Base-by-base conservation (phyloP, 2,113 vertebrate genomes). In the Notiomystis cincta region DNA sequence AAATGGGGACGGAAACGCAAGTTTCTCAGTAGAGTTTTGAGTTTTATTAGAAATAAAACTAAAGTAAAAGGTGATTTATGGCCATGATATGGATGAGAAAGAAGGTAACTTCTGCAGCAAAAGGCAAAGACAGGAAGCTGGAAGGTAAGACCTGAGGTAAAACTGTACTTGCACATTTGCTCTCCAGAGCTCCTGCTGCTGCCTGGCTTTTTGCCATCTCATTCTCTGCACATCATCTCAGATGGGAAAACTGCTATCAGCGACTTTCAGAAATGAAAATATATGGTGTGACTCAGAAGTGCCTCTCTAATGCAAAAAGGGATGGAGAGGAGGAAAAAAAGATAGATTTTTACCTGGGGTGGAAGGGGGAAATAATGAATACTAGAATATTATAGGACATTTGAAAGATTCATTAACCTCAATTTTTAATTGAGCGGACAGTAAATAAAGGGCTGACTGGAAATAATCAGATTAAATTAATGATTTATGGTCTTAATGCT, bases 251-350 rank as follows among this genome's bases (percentile, higher is more conserved):
- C 50, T 45, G 33, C 83, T 93, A 88, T 90, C 79, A 97, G 79
- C 13, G 15, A 95, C 75, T 93, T 97, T 96, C 91, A 81, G 93
- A 83, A 82, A 70, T 80, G 90, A 97, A 95, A 96, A 93, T 96
- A 88, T 51, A 88, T 83, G 58, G 58, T 62, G 71, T 69, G 79
- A 90, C 62, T 96, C 93, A 96, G 37, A 89, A 77, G 14, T 17
- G 86, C 15, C 58, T 87, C 70, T 71, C 66, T 91, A 65, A 92
- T 80, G 78, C 80, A 76, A 66, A 69, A 76, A 71, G 25, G 22
- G 40, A 77, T 47, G 54, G 28, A 83, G 35, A 48, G 6, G 16
- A 78, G 30, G 37, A 31, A 84, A 54, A 42, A 40, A 28, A 73
- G 0, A 48, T 8, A 72, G 27, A 57, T 5, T 95, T 89, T 82